Percentiles rank a stretch among this genome's conserved stretches.
These are phyloP conservation scores for Pyrgus malvae DNA, from an alignment of 2,888 invertebrate genomes.

Conservation along the genomic window DNA sequence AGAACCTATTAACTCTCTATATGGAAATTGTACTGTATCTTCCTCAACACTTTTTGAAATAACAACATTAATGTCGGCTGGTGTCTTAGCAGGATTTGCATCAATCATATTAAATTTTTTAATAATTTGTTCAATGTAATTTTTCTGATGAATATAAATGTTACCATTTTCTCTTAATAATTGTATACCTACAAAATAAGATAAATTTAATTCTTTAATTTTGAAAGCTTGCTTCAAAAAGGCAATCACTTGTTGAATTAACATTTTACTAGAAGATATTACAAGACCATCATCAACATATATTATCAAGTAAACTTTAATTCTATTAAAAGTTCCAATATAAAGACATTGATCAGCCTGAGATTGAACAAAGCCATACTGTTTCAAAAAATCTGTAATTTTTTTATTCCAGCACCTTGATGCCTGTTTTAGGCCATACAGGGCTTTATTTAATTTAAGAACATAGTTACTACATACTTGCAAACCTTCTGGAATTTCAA, in stretches of 20 bases:
- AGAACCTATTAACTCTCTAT: background rate
- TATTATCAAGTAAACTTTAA: conserved; percentile 37
- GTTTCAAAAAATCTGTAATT: conserved; percentile 5
- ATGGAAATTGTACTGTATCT: background rate
- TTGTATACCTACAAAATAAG: conserved; percentile 39
- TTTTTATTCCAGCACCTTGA: conserved; percentile 27
- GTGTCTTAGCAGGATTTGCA: background rate
- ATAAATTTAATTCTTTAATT: conserved; percentile 34
- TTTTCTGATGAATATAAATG: conserved; percentile 35
- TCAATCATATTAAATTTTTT: conserved; percentile 36
- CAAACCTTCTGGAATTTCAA: background rate
- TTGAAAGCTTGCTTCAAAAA: conserved; percentile 37
- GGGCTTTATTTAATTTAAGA: conserved; percentile 25
- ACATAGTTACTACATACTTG: background rate
- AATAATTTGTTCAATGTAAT: conserved; percentile 35
- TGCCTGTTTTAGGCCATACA: conserved; percentile 28
- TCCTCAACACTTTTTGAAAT: background rate
- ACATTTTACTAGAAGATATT: conserved; percentile 31
- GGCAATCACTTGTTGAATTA: too few species aligned
- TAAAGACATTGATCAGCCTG: conserved; percentile 20
- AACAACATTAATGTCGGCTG: background rate
- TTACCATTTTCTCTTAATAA: conserved; percentile 28
- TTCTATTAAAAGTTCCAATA: conserved; percentile 31
- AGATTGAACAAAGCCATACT: conserved; percentile 9
- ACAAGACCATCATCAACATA: conserved; percentile 43